Evolutionary conservation across 2,113 vertebrate genomes (phyloP).

Genomic region (Oryzias celebensis): DNA sequence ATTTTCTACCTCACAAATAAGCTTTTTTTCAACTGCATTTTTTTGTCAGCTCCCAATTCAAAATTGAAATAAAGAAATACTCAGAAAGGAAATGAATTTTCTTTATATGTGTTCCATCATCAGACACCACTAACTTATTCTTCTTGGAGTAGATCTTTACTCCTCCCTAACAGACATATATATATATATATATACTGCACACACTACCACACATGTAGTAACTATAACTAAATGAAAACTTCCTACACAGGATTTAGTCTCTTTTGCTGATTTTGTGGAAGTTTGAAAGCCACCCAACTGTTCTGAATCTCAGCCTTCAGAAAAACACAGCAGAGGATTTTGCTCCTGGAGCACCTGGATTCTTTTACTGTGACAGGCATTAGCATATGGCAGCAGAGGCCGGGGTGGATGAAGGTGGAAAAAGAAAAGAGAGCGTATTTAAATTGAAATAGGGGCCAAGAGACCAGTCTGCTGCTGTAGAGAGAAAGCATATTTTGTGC

Average conservation of each 20-base stretch:
- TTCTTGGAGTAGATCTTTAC: slow-evolving; percentile 10
- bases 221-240: slow-evolving; percentile 33
- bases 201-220: slow-evolving; percentile 43
- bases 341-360: slow-evolving; percentile 85
- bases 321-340: slow-evolving; percentile 79
- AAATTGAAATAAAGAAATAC: too few relatives aligned
- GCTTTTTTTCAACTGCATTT: too few relatives aligned
- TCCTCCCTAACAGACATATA: slow-evolving; percentile 37
- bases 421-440: slow-evolving; percentile 84
- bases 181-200: slow-evolving; percentile 39
- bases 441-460: slow-evolving; percentile 92
- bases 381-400: slow-evolving; percentile 89
- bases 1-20: too few relatives aligned
- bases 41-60: too few relatives aligned
- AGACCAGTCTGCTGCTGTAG: slow-evolving; percentile 84
- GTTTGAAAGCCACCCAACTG: slow-evolving; percentile 65
- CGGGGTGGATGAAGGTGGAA: slow-evolving; percentile 73
- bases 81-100: too few relatives aligned
- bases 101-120: too few relatives aligned
- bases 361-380: slow-evolving; percentile 81
- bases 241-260: slow-evolving; percentile 76
- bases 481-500: slow-evolving; percentile 89
- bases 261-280: too few relatives aligned
- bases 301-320: slow-evolving; percentile 68
- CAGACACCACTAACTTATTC: too few relatives aligned